These are phyloP conservation scores for Oscarella lobularis DNA, from an alignment of 37 sponge, comb jelly and placozoan species.

Conservation along the genomic window DNA sequence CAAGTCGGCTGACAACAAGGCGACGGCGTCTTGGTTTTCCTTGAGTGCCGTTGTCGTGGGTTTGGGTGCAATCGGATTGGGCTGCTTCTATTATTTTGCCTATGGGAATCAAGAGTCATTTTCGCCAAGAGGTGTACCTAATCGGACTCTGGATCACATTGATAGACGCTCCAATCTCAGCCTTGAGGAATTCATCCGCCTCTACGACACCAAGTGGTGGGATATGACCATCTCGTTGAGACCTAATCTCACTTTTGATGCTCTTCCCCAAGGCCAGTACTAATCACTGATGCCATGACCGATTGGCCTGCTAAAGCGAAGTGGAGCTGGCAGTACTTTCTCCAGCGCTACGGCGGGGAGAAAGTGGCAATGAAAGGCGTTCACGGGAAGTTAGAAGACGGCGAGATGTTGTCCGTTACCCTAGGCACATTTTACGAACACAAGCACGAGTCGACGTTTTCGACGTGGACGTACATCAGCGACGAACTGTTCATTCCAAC, in stretches of 20 bases:
- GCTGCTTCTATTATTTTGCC: too few species aligned
- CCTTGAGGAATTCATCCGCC: not conserved
- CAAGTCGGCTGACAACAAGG: too few species aligned
- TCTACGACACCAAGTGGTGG: not conserved
- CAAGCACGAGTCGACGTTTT: not conserved
- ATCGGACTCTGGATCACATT: not conserved
- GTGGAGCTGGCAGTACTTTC: not conserved
- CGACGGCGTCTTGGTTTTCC: too few species aligned
- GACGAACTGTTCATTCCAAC: not conserved
- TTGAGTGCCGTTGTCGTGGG: too few species aligned
- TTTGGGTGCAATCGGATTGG: too few species aligned
- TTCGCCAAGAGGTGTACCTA: too few species aligned
- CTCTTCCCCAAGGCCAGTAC: not conserved
- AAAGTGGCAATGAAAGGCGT: not conserved
- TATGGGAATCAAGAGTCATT: too few species aligned
- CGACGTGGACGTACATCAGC: slow-evolving; percentile 2
- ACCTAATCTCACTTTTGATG: not conserved
- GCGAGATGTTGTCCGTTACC: not conserved
- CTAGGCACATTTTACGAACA: not conserved
- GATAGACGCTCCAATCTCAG: not conserved
- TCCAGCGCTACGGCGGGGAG: not conserved
- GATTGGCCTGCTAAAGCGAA: not conserved
- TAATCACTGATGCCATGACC: not conserved
- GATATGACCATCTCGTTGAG: not conserved
- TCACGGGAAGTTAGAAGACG: not conserved